phyloP scores from a whole-genome alignment of 2,888 invertebrate species.

The Podotricha telesiphe region DNA sequence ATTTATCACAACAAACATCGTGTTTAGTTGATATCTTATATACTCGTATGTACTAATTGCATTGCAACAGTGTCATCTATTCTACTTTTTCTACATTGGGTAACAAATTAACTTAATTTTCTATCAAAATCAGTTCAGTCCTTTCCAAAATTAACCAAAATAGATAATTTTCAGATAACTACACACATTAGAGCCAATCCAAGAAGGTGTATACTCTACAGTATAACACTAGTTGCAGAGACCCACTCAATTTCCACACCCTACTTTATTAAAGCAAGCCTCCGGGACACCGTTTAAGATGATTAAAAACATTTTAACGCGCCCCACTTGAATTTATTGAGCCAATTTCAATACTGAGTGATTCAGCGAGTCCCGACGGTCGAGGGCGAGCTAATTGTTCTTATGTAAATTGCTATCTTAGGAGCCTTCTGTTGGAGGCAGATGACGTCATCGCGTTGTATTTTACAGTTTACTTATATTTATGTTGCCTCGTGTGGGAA shows the following conservation, averaged over 20 bases:
- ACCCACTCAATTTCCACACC: not conserved
- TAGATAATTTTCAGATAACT: too few species aligned
- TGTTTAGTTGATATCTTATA: too few species aligned
- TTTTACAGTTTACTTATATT: not conserved
- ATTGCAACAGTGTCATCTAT: too few species aligned
- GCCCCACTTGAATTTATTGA: conserved; percentile 34
- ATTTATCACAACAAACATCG: too few species aligned
- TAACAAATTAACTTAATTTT: too few species aligned
- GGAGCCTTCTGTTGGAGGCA: not conserved
- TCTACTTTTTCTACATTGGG: too few species aligned
- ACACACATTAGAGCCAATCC: too few species aligned
- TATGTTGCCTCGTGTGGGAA: not conserved
- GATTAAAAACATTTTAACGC: conserved; percentile 35
- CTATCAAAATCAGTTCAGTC: too few species aligned
- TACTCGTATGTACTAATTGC: too few species aligned
- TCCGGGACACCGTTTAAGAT: conserved; percentile 33
- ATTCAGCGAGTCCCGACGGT: conserved; percentile 7
- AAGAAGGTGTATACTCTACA: too few species aligned
- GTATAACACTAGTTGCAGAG: not conserved
- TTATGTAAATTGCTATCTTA: conserved; percentile 31
- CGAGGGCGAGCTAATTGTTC: conserved; percentile 25
- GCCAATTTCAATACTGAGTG: conserved; percentile 33
- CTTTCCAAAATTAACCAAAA: too few species aligned
- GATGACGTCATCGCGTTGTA: not conserved
- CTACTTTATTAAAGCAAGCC: conserved; percentile 17